Conservation (phyloP, 2,888 invertebrate genomes). For the Lacanobia oleracea region DNA sequence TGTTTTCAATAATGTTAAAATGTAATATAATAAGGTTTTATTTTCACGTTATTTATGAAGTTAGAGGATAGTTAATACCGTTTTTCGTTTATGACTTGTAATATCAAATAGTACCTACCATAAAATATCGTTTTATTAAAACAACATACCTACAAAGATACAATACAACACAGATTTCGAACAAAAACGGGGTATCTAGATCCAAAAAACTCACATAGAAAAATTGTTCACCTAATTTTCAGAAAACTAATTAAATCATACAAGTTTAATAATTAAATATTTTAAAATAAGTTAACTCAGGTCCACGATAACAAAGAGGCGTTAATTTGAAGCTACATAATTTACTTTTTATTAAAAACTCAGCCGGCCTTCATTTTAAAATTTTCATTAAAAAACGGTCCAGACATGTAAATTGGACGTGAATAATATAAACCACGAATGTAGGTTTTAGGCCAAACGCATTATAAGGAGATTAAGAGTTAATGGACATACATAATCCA, state of each 20-base stretch:
- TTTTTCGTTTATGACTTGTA: no score
- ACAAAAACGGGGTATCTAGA: neutral
- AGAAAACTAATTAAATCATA: neutral
- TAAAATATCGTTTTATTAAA: no score
- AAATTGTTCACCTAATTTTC: neutral
- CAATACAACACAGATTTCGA: no score
- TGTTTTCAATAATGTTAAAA: neutral
- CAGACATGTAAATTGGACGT: constrained; percentile 42
- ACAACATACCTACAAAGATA: no score
- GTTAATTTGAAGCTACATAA: constrained; percentile 13
- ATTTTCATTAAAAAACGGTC: constrained; percentile 9
- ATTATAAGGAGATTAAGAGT: constrained; percentile 18
- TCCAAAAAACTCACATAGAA: neutral
- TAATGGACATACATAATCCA: constrained; percentile 7
- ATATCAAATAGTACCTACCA: no score
- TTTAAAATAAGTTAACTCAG: neutral
- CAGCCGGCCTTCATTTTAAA: neutral
- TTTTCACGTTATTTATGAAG: no score
- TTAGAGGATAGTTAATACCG: no score
- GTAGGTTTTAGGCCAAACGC: constrained; percentile 24
- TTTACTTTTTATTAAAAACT: constrained; percentile 37
- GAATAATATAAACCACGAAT: constrained; percentile 24
- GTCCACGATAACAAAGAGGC: neutral
- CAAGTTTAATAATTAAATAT: neutral
- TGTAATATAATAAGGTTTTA: no score